phyloP scores from a whole-genome alignment of 2,888 invertebrate species.

The Eurois occulta region DNA sequence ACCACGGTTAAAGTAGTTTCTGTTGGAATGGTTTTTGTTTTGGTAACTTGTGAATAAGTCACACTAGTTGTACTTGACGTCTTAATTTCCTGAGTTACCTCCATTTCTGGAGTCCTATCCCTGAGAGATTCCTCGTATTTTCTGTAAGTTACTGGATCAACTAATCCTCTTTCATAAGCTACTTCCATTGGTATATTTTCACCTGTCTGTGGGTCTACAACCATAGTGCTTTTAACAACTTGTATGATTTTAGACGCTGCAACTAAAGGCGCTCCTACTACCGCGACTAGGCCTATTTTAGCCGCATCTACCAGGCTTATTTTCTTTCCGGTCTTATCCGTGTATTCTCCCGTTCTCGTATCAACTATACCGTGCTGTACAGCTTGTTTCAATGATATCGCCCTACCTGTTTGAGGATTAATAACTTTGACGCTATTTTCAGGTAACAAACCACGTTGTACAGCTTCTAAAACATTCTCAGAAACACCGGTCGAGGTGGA shows the following conservation, averaged over 20 bases:
- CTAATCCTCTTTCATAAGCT: constrained; percentile 94
- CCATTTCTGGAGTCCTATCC: constrained; percentile 79
- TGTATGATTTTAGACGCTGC: constrained; percentile 93
- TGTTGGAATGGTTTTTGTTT: constrained; percentile 66
- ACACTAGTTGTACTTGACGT: constrained; percentile 70
- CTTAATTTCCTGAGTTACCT: constrained; percentile 68
- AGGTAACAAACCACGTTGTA: constrained; percentile 94
- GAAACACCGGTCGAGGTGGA: constrained; percentile 93
- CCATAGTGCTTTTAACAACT: constrained; percentile 91
- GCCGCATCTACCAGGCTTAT: constrained; percentile 94
- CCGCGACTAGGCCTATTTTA: constrained; percentile 94
- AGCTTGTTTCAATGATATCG: constrained; percentile 94
- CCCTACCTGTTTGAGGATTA: constrained; percentile 92
- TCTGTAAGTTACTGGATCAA: constrained; percentile 90
- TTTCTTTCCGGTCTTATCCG: constrained; percentile 91
- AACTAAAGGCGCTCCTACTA: constrained; percentile 94
- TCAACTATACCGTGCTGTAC: constrained; percentile 94
- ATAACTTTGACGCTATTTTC: constrained; percentile 92
- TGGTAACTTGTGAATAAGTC: constrained; percentile 72
- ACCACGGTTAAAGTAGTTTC: constrained; percentile 89
- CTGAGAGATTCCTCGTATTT: constrained; percentile 88
- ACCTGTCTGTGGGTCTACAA: constrained; percentile 95
- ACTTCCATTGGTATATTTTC: constrained; percentile 95
- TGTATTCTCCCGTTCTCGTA: constrained; percentile 92
- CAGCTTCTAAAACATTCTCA: constrained; percentile 93